Percentiles rank a stretch among this genome's conserved stretches.
These are phyloP conservation scores for Cardiocondyla obscurior DNA, from an alignment of 1,140 invertebrate species.

Conservation along the genomic window DNA sequence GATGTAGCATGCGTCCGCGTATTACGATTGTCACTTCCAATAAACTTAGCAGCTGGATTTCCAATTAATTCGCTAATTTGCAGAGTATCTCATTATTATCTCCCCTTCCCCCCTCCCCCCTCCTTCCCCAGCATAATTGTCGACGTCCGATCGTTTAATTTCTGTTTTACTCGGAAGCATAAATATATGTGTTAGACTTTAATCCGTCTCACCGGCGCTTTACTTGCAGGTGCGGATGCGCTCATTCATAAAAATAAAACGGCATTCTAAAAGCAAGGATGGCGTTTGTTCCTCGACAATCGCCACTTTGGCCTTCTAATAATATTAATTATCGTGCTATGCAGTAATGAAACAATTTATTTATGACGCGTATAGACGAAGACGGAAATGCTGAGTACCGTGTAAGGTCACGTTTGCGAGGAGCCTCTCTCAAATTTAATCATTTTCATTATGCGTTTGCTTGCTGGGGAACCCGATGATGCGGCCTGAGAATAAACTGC, in stretches of 20 bases:
- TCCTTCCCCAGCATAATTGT: background rate
- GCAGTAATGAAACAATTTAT: slow-evolving; percentile 20
- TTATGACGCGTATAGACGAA: slow-evolving; percentile 29
- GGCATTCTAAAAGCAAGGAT: background rate
- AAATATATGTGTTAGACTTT: background rate
- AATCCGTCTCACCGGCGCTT: background rate
- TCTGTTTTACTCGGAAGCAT: background rate
- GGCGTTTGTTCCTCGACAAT: background rate
- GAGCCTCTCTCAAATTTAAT: slow-evolving; percentile 30
- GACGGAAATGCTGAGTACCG: slow-evolving; percentile 48
- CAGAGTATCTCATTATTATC: background rate
- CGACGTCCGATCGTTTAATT: background rate
- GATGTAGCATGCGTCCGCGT: background rate
- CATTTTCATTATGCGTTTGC: slow-evolving; percentile 42
- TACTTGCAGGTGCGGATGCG: background rate
- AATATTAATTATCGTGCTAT: background rate
- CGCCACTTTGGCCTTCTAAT: background rate
- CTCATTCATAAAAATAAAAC: slow-evolving; percentile 3
- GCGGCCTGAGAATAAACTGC: slow-evolving; percentile 3
- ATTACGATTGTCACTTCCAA: background rate
- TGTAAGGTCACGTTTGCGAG: slow-evolving; percentile 41
- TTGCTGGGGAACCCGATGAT: slow-evolving; percentile 27
- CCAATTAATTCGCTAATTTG: slow-evolving; percentile 19
- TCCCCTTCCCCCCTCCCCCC: too few species aligned
- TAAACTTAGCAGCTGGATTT: background rate